These are phyloP conservation scores for Cataglyphis albicans DNA, from an alignment of 2,888 invertebrate species.

Conservation along the genomic window DNA sequence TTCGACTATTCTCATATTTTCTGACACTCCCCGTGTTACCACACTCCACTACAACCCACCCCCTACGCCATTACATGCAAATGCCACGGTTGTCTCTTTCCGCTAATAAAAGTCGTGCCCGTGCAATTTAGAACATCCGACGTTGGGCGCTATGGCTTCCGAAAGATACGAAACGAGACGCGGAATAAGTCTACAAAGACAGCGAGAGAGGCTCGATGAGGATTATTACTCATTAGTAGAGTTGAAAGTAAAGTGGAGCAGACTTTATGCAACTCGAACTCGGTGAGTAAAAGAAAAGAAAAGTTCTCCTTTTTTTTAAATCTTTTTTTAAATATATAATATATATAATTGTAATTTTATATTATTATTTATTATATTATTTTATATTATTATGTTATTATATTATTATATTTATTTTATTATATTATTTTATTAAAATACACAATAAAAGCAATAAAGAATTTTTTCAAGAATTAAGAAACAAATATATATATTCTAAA, in stretches of 20 bases:
- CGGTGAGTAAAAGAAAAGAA: neutral
- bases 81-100: constrained; percentile 82
- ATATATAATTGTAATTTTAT: neutral
- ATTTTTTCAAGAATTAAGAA: neutral
- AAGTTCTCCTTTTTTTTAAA: neutral
- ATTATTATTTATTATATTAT: no score
- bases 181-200: constrained; percentile 61
- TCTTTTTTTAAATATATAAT: no score
- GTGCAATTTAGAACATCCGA: constrained; percentile 79
- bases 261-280: neutral
- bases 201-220: constrained; percentile 34
- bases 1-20: constrained; percentile 72
- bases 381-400: no score
- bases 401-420: no score
- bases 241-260: constrained; percentile 9
- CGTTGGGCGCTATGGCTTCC: constrained; percentile 69
- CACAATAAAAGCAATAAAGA: neutral
- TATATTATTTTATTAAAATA: neutral
- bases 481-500: neutral
- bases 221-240: constrained; percentile 74
- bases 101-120: constrained; percentile 84
- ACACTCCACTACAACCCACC: constrained; percentile 60
- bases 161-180: constrained; percentile 70
- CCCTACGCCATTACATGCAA: constrained; percentile 83
- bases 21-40: constrained; percentile 65